phyloP scores from a whole-genome alignment of 2,888 invertebrate species.

The Microplitis deprimator region DNA sequence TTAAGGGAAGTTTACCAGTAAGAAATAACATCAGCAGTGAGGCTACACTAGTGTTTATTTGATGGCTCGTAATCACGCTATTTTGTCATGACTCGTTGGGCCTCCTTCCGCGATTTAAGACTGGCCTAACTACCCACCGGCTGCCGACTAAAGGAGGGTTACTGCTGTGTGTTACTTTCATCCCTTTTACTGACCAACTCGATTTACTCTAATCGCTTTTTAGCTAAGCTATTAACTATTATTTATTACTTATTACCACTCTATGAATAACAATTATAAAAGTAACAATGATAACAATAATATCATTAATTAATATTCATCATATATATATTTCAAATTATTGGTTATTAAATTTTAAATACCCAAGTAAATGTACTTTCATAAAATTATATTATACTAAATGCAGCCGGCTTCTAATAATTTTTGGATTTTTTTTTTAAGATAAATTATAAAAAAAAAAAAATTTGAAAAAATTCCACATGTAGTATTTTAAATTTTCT shows the following conservation, averaged over 20 bases:
- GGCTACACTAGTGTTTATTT: constrained; percentile 69
- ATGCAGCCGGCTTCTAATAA: no score
- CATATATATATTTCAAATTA: neutral
- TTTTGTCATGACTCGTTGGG: constrained; percentile 67
- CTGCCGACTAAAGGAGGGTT: neutral
- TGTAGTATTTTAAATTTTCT: no score
- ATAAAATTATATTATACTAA: no score
- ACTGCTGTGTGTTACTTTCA: neutral
- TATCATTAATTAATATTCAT: neutral
- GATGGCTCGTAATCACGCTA: constrained; percentile 70
- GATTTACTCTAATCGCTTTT: constrained; percentile 22
- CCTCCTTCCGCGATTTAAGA: constrained; percentile 62
- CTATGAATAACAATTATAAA: neutral
- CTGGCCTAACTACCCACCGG: neutral
- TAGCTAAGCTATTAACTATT: neutral
- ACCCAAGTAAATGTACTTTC: neutral
- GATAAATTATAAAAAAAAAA: no score
- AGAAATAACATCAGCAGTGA: constrained; percentile 58
- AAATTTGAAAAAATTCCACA: no score
- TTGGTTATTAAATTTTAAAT: neutral
- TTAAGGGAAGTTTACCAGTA: constrained; percentile 61
- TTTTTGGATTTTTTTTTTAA: no score
- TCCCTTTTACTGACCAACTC: constrained; percentile 11
- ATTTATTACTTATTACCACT: constrained; percentile 6
- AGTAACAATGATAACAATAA: neutral